A percentile compares a stretch with the other conserved stretches of the same genome.
These are phyloP conservation scores for Drosophila ananassae DNA, from an alignment of 1,140 invertebrate genomes.

Conservation along the genomic window DNA sequence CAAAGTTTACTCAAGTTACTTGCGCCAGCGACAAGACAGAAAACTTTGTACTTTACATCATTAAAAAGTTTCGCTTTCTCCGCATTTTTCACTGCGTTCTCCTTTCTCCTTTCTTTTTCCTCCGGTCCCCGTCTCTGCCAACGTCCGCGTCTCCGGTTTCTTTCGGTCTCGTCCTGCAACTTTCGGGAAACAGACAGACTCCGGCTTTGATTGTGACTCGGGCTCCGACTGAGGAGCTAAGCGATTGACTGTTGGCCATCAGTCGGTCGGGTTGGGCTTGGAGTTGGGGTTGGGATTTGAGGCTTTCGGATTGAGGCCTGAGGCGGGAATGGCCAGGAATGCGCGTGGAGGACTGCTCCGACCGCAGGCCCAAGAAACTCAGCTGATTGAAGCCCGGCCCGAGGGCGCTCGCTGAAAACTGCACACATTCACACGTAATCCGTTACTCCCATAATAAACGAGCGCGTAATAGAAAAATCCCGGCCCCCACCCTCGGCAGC, in stretches of 20 bases:
- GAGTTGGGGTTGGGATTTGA: too few species aligned
- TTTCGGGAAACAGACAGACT: slow-evolving; percentile 49
- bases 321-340: slow-evolving; percentile 52
- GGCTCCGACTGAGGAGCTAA: slow-evolving; percentile 63
- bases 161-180: not conserved
- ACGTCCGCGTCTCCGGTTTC: not conserved
- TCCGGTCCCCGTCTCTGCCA: slow-evolving; percentile 2
- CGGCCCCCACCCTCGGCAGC: not conserved
- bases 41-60: slow-evolving; percentile 83
- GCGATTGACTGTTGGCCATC: slow-evolving; percentile 76
- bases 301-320: not conserved
- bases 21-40: slow-evolving; percentile 80
- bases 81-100: slow-evolving; percentile 28
- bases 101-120: slow-evolving; percentile 25
- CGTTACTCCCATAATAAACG: slow-evolving; percentile 77
- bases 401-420: slow-evolving; percentile 10
- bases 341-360: slow-evolving; percentile 14
- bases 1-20: slow-evolving; percentile 83
- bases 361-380: slow-evolving; percentile 21
- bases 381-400: slow-evolving; percentile 30
- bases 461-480: slow-evolving; percentile 77
- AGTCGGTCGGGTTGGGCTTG: slow-evolving; percentile 34
- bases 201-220: slow-evolving; percentile 70
- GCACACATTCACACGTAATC: slow-evolving; percentile 62
- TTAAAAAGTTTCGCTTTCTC: slow-evolving; percentile 81